Base-by-base conservation (phyloP, 2,113 vertebrate species). In the Lepus americanus region DNA sequence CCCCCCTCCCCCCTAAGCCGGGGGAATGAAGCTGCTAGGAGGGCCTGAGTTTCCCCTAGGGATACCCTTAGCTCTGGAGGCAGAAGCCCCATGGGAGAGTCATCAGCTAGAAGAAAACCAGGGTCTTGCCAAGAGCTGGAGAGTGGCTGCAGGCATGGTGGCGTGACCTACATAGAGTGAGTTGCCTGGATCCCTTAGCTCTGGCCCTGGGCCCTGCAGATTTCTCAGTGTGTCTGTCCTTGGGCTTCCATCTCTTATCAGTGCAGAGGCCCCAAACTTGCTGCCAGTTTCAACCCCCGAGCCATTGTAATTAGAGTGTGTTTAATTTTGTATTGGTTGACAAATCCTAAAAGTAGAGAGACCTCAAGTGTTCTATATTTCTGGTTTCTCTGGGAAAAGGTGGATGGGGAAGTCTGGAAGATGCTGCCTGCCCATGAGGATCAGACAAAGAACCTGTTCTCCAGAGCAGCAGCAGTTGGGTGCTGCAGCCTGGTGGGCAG, bases 41-140 rank as follows among this genome's bases (percentile, higher is more conserved):
- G 96, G 22, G 63, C 2, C 8, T 39, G 51, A 14, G 20, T 66
- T 88, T 25, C 74, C 76, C 31, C 51, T 4, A 13, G 22, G 49
- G 31, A 39, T 87, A 16, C 49, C 66, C 69, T 89, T 53, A 66
- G 69, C 31, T 77, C 79, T 27, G 63, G 87, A 87, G n/a, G 53
- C 81, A 90, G 87, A 77, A 72, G 81, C 14, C 49, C 55, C 69
- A 33, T 44, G 73, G 88, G 72, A 87, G 22, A 74, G 14, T 63
- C 87, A 81, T 89, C 95, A 87, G 49, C 73, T 78, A 53, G 63
- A 83, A 80, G 84, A 94, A 94, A 94, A 7, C 17, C 61, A 72
- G 49, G 64, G 53, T 74, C 69, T 90, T 83, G 92, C 44, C 81
- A 55, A 55, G 67, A 94, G 39, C 66, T 87, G 8, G 66, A 79